Conservation (phyloP, 2,797 vertebrate species). For the Protonibea diacanthus region DNA sequence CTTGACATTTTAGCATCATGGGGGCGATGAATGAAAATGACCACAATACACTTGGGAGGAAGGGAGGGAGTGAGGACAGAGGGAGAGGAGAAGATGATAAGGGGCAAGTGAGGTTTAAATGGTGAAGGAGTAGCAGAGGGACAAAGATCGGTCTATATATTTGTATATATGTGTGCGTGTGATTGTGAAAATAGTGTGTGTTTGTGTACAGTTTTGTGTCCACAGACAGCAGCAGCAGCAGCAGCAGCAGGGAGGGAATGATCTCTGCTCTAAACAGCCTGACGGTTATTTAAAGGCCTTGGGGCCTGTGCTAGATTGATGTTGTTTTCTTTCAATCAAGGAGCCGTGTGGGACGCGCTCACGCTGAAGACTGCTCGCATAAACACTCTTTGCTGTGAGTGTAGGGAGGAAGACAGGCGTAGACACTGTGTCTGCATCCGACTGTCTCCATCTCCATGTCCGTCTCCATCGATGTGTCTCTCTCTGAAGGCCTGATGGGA, state of each 20-base stretch:
- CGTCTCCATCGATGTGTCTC: background rate
- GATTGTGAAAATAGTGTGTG: conserved; percentile 23
- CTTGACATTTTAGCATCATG: conserved; percentile 77
- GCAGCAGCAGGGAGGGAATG: conserved; percentile 44
- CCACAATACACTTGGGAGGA: conserved; percentile 66
- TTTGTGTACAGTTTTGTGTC: conserved; percentile 28
- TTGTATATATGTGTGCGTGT: conserved; percentile 6
- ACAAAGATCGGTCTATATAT: conserved; percentile 35
- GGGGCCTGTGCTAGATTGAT: conserved; percentile 79
- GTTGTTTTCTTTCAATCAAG: conserved; percentile 86
- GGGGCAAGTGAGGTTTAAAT: conserved; percentile 50
- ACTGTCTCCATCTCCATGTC: conserved; percentile 23
- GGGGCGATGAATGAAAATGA: conserved; percentile 76
- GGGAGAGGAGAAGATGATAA: conserved; percentile 29
- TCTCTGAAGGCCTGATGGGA: conserved; percentile 26
- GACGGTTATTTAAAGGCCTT: conserved; percentile 78
- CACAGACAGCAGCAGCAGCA: conserved; percentile 28
- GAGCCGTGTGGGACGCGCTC: conserved; percentile 74
- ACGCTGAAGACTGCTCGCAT: conserved; percentile 63
- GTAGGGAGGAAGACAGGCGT: conserved; percentile 49
- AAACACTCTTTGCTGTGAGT: conserved; percentile 67
- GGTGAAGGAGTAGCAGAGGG: conserved; percentile 26
- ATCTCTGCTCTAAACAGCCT: conserved; percentile 65
- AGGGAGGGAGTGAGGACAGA: background rate
- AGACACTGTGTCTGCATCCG: conserved; percentile 60